phyloP scores from a whole-genome alignment of 2,113 vertebrate species.

The Rattus norvegicus region DNA sequence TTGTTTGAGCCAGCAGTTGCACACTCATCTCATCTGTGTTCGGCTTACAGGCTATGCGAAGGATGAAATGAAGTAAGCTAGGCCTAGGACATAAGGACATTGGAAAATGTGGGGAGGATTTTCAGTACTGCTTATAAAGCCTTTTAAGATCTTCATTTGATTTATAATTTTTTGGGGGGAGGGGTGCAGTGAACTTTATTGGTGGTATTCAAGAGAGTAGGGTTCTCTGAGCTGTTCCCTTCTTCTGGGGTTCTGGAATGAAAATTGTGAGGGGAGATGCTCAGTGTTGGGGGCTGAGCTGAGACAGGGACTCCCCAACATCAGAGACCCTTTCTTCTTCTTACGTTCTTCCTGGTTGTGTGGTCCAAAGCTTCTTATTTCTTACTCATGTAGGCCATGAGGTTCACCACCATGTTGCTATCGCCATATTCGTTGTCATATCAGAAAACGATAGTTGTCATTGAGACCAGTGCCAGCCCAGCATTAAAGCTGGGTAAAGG shows the following conservation, averaged over 20 bases:
- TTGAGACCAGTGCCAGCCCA: not conserved
- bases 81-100: not conserved
- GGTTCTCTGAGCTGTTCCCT: not conserved
- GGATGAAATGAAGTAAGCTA: not conserved
- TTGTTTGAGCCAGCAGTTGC: constrained; percentile 11
- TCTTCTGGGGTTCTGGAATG: not conserved
- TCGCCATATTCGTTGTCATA: not conserved
- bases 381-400: not conserved
- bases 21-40: not conserved
- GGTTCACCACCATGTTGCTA: not conserved
- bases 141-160: constrained; percentile 29
- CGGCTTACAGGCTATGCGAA: not conserved
- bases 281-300: not conserved
- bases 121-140: constrained; percentile 25
- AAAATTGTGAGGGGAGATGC: not conserved
- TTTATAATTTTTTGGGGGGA: not conserved
- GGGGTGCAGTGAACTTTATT: not conserved
- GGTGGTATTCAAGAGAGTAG: not conserved
- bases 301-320: not conserved
- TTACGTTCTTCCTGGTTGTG: not conserved
- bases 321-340: not conserved
- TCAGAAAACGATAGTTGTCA: not conserved
- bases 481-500: not conserved
- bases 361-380: not conserved
- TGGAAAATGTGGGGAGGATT: not conserved